Conservation (phyloP, 2,113 vertebrate genomes). For the Columbina picui region DNA sequence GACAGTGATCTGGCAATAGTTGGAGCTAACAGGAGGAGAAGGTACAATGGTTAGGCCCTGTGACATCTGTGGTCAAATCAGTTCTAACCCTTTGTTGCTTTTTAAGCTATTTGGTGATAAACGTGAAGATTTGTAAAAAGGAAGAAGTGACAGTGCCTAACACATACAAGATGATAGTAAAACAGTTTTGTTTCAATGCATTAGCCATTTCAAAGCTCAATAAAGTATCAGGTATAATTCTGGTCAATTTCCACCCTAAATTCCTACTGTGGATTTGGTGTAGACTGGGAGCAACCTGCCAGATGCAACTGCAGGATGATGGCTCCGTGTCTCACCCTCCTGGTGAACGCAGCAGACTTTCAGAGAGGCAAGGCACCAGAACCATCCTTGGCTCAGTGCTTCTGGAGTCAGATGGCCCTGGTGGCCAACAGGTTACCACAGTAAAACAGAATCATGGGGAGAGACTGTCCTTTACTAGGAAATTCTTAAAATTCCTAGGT, state of each 20-base stretch:
- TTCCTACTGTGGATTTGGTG: not conserved
- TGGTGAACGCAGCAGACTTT: not conserved
- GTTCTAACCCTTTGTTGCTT: not conserved
- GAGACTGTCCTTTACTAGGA: not conserved
- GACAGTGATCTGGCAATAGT: constrained; percentile 33
- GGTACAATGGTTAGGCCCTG: not conserved
- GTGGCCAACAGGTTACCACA: rapidly evolving
- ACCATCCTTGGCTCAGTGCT: not conserved
- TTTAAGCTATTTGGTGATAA: not conserved
- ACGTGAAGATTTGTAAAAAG: not conserved
- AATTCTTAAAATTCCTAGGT: not conserved
- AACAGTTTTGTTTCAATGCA: not conserved
- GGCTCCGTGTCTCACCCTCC: not conserved
- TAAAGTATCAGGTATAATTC: not conserved
- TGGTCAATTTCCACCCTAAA: not conserved
- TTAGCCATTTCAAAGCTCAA: not conserved
- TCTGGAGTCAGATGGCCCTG: not conserved
- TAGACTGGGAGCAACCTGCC: not conserved
- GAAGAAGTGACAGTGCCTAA: not conserved
- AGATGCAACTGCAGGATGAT: not conserved
- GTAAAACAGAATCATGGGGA: not conserved
- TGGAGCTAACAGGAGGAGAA: constrained; percentile 5
- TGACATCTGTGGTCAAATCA: not conserved
- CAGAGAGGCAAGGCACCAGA: not conserved
- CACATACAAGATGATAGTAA: not conserved